Percentiles rank a stretch among this genome's conserved stretches.
These are phyloP conservation scores for Carpatolechia fugitivella DNA, from an alignment of 2,888 invertebrate genomes.

Conservation along the genomic window DNA sequence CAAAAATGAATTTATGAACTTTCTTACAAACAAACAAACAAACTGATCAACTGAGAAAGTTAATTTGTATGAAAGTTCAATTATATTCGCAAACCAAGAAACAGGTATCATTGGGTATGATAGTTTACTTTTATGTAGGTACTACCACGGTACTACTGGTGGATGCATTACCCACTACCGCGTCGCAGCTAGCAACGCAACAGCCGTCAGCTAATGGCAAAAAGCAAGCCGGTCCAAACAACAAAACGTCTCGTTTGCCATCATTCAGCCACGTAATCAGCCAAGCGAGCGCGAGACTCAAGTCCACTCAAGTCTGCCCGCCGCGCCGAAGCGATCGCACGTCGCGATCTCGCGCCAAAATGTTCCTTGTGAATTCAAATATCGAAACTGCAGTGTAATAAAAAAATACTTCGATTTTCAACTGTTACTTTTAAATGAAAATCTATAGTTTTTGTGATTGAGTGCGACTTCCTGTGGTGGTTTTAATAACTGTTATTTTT, in stretches of 20 bases:
- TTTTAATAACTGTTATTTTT: conserved; percentile 37
- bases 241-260: conserved; percentile 11
- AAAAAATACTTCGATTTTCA: conserved; percentile 32
- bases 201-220: conserved; percentile 11
- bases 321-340: conserved; percentile 42
- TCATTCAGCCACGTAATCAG: neutral
- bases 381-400: conserved; percentile 29
- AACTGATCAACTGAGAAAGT: too few relatives aligned
- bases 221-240: conserved; percentile 21
- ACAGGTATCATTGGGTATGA: too few relatives aligned
- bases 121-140: too few relatives aligned
- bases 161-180: conserved; percentile 20
- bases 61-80: too few relatives aligned
- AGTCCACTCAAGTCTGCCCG: conserved; percentile 38
- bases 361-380: conserved; percentile 41
- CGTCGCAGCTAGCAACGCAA: conserved; percentile 30
- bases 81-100: too few relatives aligned
- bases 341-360: conserved; percentile 47
- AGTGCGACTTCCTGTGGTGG: conserved; percentile 47
- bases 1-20: too few relatives aligned
- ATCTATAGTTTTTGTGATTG: conserved; percentile 48
- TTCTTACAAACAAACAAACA: too few relatives aligned
- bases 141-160: neutral
- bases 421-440: conserved; percentile 49
- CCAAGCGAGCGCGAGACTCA: neutral